These are phyloP conservation scores for Origma solitaria DNA, from an alignment of 2,113 vertebrate species.

Conservation along the genomic window DNA sequence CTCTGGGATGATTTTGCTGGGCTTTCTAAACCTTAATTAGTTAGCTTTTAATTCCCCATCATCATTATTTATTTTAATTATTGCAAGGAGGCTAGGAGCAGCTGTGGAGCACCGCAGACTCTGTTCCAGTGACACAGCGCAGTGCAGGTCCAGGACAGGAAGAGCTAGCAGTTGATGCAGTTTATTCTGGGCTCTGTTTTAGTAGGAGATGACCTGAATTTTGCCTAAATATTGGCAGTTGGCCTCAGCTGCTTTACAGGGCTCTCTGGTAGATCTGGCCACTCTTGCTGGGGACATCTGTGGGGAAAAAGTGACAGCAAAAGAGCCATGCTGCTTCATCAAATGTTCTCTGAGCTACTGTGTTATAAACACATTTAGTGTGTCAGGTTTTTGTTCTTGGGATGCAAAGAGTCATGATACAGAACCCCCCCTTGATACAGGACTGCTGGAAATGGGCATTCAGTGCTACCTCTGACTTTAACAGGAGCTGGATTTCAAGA, in stretches of 20 bases:
- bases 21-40: neutral
- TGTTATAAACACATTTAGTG: neutral
- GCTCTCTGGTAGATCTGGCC: neutral
- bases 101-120: neutral
- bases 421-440: neutral
- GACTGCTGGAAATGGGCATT: neutral
- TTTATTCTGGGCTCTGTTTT: neutral
- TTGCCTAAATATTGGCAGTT: neutral
- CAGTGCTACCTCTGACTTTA: neutral
- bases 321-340: neutral
- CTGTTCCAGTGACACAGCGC: neutral
- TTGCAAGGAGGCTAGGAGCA: neutral
- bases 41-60: neutral
- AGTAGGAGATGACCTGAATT: neutral
- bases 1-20: neutral
- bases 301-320: neutral
- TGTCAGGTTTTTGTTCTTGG: neutral
- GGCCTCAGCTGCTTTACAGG: neutral
- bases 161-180: neutral
- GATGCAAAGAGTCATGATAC: neutral
- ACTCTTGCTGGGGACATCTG: neutral
- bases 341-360: neutral
- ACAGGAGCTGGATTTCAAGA: neutral
- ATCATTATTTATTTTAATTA: neutral
- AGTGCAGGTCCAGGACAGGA: neutral